Percentiles rank a stretch among this genome's conserved stretches.
Conservation (phyloP, 1,140 invertebrate genomes). For the Choristoneura fumiferana region DNA sequence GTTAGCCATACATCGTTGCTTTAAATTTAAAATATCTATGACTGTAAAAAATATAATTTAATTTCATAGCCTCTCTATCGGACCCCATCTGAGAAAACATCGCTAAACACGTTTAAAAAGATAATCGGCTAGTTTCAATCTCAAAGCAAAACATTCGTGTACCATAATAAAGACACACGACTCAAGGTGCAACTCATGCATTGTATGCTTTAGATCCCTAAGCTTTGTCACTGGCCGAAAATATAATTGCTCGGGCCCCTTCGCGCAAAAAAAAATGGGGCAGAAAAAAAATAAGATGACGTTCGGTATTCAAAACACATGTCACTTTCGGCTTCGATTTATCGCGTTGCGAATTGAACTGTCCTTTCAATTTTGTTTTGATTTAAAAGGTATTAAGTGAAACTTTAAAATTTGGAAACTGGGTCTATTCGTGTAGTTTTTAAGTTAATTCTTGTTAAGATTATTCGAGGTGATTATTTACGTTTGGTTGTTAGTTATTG, state of each 20-base stretch:
- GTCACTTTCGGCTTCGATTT: conserved; percentile 66
- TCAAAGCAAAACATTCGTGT: conserved; percentile 50
- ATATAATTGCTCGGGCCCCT: conserved; percentile 69
- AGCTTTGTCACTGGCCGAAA: conserved; percentile 46
- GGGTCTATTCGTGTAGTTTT: not conserved
- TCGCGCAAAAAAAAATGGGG: conserved; percentile 35
- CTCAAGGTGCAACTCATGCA: conserved; percentile 43
- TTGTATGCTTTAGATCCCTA: conserved; percentile 52
- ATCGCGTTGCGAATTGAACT: conserved; percentile 57
- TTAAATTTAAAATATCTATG: no score
- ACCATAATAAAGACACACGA: conserved; percentile 52
- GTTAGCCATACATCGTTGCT: no score
- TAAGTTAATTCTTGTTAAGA: conserved; percentile 24
- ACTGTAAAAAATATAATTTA: no score
- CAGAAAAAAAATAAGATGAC: conserved; percentile 51
- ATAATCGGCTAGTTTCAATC: conserved; percentile 46
- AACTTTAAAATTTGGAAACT: not conserved
- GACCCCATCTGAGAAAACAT: conserved; percentile 14
- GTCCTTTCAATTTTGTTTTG: conserved; percentile 23
- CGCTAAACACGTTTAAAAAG: conserved; percentile 17
- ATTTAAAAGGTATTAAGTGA: not conserved
- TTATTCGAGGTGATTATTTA: no score
- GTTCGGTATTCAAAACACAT: conserved; percentile 70
- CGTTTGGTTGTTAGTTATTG: conserved; percentile 27
- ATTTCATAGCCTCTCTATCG: not conserved